These are phyloP conservation scores for Falcaria lacertinaria DNA, from an alignment of 2,888 invertebrate species.

Conservation along the genomic window DNA sequence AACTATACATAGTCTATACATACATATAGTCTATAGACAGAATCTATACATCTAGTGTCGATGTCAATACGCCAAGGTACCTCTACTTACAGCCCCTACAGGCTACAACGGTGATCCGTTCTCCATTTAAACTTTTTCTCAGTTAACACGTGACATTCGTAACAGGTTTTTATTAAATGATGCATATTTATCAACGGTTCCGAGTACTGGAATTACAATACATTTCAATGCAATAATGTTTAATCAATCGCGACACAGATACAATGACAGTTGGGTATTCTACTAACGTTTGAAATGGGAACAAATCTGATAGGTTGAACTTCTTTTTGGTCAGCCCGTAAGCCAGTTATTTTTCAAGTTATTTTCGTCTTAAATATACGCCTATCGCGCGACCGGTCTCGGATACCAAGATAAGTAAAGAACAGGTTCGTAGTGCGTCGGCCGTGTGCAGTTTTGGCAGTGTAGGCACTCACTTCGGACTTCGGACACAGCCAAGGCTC, in stretches of 20 bases:
- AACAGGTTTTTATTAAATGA: conserved; percentile 2
- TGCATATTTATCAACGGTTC: neutral
- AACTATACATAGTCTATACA: neutral
- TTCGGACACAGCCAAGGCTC: conserved; percentile 22
- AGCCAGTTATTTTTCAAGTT: conserved; percentile 33
- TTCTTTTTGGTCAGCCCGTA: conserved; percentile 19
- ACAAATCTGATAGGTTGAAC: conserved; percentile 17
- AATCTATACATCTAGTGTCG: neutral
- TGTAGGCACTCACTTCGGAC: conserved; percentile 40
- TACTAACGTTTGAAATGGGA: conserved; percentile 11
- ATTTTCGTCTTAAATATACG: conserved; percentile 33
- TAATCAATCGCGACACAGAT: conserved; percentile 11
- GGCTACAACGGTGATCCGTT: neutral
- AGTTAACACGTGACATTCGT: neutral
- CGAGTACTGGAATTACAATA: neutral
- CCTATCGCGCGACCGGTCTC: conserved; percentile 47
- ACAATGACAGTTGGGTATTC: conserved; percentile 9
- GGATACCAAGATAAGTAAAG: conserved; percentile 41
- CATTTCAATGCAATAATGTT: conserved; percentile 2
- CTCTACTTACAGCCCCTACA: no score
- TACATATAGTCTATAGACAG: neutral
- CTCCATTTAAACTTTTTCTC: neutral
- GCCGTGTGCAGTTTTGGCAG: conserved; percentile 44
- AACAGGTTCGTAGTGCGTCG: conserved; percentile 54
- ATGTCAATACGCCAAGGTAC: no score